These are phyloP conservation scores for Glyphotaelius pellucidus DNA, from an alignment of 2,888 invertebrate genomes.

Conservation along the genomic window DNA sequence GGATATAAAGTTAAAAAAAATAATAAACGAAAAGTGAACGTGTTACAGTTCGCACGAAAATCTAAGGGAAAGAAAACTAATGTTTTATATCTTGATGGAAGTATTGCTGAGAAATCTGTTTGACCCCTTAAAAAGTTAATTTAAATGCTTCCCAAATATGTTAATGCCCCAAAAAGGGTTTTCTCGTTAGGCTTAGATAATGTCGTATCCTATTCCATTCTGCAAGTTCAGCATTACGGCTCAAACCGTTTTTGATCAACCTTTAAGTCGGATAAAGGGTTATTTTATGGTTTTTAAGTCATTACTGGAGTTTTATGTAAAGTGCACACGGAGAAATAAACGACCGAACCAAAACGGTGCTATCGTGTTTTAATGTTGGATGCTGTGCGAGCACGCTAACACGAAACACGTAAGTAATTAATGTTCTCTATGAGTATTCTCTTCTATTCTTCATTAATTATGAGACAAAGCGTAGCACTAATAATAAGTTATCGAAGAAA, in stretches of 20 bases:
- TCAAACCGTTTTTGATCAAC: slow-evolving; percentile 19
- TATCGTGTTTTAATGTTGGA: not conserved
- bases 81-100: not conserved
- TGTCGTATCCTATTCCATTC: not conserved
- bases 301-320: not conserved
- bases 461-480: not conserved
- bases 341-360: not conserved
- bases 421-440: not conserved
- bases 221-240: slow-evolving; percentile 34
- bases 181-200: slow-evolving; percentile 20
- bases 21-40: too few species aligned
- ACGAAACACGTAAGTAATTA: not conserved
- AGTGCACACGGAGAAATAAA: not conserved
- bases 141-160: slow-evolving; percentile 27
- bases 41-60: not conserved
- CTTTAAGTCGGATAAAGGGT: not conserved
- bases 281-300: slow-evolving; percentile 17
- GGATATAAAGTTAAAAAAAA: too few species aligned
- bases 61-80: not conserved
- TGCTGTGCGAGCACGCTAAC: not conserved
- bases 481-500: too few species aligned
- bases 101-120: not conserved
- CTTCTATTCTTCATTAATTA: not conserved
- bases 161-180: slow-evolving; percentile 20
- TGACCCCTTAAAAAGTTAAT: slow-evolving; percentile 6